A percentile compares a stretch with the other conserved stretches of the same genome.
These are phyloP conservation scores for Saguinus imperator DNA, from an alignment of 2,113 vertebrate species.

Conservation along the genomic window DNA sequence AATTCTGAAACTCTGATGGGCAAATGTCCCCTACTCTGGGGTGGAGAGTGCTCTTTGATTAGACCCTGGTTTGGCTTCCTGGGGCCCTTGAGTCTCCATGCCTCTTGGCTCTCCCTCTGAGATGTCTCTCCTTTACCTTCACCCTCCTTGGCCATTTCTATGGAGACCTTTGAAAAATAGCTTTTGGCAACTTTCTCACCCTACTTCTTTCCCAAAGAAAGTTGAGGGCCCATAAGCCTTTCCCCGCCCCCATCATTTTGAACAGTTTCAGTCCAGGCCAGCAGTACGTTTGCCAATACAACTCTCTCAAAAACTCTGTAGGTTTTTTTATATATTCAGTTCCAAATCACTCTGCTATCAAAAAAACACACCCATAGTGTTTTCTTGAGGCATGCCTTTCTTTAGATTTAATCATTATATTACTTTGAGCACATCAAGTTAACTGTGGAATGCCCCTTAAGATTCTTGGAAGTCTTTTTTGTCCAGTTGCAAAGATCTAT, in stretches of 20 bases:
- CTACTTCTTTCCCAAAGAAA: neutral
- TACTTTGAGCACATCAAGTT: neutral
- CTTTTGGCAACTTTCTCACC: neutral
- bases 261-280: neutral
- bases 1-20: neutral
- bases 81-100: neutral
- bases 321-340: neutral
- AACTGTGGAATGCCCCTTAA: neutral
- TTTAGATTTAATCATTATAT: neutral
- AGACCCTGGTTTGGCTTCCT: neutral
- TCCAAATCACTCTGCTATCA: neutral
- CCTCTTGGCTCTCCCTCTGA: neutral
- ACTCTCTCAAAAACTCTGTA: neutral
- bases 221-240: neutral
- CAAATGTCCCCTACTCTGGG: neutral
- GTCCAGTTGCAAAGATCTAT: neutral
- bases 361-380: neutral
- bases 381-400: neutral
- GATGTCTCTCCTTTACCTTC: neutral
- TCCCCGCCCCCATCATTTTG: neutral
- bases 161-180: neutral
- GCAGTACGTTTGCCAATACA: neutral
- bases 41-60: neutral
- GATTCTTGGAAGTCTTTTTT: neutral
- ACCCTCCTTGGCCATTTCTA: neutral